These are phyloP conservation scores for Hymenopus coronatus DNA, from an alignment of 2,888 invertebrate species.

Conservation along the genomic window DNA sequence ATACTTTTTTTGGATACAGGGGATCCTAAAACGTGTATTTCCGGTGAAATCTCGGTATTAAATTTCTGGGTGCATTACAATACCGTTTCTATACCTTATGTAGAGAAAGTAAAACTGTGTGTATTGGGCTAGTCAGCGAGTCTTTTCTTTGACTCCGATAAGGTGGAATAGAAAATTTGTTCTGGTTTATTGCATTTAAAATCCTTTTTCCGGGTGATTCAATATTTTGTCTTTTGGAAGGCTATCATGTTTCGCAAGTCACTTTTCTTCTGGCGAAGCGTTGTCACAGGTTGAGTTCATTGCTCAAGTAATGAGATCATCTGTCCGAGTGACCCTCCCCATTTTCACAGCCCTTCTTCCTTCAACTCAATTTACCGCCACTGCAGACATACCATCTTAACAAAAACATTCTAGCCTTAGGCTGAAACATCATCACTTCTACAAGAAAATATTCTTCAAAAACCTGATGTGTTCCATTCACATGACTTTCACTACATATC, in stretches of 20 bases:
- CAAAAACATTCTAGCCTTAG: neutral
- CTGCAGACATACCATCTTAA: neutral
- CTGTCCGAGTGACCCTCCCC: slow-evolving; percentile 12
- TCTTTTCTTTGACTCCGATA: neutral
- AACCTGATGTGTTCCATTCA: no score
- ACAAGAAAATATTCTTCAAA: no score
- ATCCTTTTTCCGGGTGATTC: neutral
- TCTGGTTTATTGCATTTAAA: neutral
- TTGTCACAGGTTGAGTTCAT: slow-evolving; percentile 16
- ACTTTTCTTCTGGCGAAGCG: neutral
- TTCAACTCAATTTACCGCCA: slow-evolving; percentile 11
- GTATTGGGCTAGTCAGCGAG: neutral
- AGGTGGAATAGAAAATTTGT: neutral
- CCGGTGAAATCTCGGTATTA: no score
- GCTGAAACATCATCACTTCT: no score
- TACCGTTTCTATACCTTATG: no score
- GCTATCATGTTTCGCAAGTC: slow-evolving; percentile 6
- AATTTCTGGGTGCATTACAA: no score
- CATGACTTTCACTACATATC: no score
- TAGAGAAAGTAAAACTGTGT: no score
- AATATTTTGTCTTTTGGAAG: neutral
- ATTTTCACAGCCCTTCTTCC: neutral
- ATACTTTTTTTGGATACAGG: no score
- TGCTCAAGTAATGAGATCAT: slow-evolving; percentile 9
- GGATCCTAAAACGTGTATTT: no score